Conservation (phyloP, 2,113 vertebrate genomes). For the Riparia riparia region DNA sequence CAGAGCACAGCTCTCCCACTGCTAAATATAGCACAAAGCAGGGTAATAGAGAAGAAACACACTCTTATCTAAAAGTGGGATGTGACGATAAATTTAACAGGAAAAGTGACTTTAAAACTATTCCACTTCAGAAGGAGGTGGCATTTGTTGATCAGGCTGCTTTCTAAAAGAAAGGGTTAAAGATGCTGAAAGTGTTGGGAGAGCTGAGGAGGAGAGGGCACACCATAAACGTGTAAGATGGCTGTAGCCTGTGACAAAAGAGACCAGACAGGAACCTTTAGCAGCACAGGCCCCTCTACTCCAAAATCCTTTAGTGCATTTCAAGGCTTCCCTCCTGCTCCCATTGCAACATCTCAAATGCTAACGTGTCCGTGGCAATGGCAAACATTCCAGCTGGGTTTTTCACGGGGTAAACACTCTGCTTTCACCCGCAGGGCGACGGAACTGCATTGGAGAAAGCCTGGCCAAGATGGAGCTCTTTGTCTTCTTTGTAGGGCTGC, state of each 20-base stretch:
- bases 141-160: neutral
- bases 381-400: neutral
- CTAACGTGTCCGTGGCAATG: rapidly evolving
- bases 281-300: neutral
- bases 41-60: neutral
- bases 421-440: conserved; percentile 63
- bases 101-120: neutral
- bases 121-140: neutral
- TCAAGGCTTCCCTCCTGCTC: neutral
- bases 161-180: neutral
- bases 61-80: neutral
- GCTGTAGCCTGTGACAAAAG: neutral
- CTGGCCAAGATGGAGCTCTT: conserved; percentile 79
- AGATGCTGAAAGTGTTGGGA: neutral
- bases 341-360: neutral
- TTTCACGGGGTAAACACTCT: neutral
- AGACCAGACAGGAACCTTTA: neutral
- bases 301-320: neutral
- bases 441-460: conserved; percentile 76
- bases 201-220: neutral
- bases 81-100: neutral
- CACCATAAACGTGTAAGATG: neutral
- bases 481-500: conserved; percentile 73
- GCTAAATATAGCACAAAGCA: neutral
- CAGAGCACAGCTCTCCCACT: neutral